Evolutionary conservation across 2,888 invertebrate species (phyloP), one percentile per base, ranked within the genome.

Genomic region (Plebejus anna): DNA sequence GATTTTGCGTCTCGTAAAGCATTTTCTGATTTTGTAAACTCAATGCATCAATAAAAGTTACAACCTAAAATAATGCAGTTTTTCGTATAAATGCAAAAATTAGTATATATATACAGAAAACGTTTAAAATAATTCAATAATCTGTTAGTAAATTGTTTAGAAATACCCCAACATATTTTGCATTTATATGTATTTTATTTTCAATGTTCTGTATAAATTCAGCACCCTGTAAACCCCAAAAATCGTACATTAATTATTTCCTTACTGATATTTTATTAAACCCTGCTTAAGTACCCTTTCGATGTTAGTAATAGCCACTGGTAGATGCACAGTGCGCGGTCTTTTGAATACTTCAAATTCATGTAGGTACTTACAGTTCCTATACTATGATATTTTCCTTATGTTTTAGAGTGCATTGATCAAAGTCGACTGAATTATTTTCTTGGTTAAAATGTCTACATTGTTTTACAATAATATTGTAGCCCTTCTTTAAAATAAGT

Each of bases 11-110:
- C 9, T 47, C 9, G 47, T 47, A 0, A 71, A 1, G 38, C 9
- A 5, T n/a, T 47, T 71, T 22, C 9, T 47, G 42, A 16, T 11
- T 42, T 7, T 47, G 32, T 66, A 28, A 13, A 4, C 13, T 36
- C 5, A 36, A 13, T 13, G 22, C 4, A 72, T 6, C 7, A 32
- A 32, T 16, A 55, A 73, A 73, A 73, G 55, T 73, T 73, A 55
- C 73, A 55, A 51, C 7, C 9, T 73, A 28, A 2, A 72, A 47
- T 28, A n/a, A 51, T 70, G 42, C 11, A 11, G 13, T 55, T 73
- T 73, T 55, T 73, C 73, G 51, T 73, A 73, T 55, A 47, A 22
- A 78, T 76, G 47, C 42, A 16, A 66, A 66, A 13, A 66, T 13
- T 66, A 1, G 4, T 36, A 66, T 36, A 22, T 28, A n/a, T 28